These are phyloP conservation scores for Martes flavigula DNA, from an alignment of 2,797 vertebrate species.

Conservation along the genomic window DNA sequence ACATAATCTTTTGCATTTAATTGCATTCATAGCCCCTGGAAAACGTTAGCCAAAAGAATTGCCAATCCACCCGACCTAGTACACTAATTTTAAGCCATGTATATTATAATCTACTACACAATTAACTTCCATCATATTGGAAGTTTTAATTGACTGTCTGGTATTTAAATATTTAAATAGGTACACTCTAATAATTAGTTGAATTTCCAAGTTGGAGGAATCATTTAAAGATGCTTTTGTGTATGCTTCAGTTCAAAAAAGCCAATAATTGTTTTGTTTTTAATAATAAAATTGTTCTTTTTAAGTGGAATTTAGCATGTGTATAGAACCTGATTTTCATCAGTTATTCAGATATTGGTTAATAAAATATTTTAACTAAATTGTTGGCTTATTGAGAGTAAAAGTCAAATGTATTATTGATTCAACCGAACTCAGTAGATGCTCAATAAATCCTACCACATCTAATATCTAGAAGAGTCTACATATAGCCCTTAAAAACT, in stretches of 20 bases:
- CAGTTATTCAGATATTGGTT: background rate
- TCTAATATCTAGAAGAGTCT: background rate
- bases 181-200: background rate
- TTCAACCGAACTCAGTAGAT: background rate
- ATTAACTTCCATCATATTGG: background rate
- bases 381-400: background rate
- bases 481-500: background rate
- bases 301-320: background rate
- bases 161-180: background rate
- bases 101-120: background rate
- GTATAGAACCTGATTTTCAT: background rate
- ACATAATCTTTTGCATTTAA: background rate
- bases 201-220: background rate
- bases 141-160: background rate
- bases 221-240: background rate
- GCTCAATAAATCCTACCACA: background rate
- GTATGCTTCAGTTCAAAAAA: background rate
- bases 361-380: background rate
- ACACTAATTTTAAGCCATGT: background rate
- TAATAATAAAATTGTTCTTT: background rate
- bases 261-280: background rate
- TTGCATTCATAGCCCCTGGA: background rate
- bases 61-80: background rate
- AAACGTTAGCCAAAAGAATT: background rate
- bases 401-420: background rate